Conservation (phyloP, 2,113 vertebrate genomes). For the Mobula birostris region DNA sequence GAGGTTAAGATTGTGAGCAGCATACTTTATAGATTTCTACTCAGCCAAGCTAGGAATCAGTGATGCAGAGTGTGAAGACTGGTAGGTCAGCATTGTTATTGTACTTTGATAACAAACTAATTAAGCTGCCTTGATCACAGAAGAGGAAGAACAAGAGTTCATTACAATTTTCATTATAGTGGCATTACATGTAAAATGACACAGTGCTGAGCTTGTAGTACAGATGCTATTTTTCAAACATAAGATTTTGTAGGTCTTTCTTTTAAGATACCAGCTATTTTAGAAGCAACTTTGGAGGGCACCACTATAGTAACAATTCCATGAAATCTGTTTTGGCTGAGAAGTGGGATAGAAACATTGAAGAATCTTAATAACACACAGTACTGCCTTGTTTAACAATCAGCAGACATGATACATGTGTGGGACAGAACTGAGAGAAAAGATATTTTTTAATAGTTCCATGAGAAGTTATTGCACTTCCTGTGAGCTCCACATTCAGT, state of each 20-base stretch:
- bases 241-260: neutral
- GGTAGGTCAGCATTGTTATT: neutral
- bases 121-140: neutral
- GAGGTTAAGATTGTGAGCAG: neutral
- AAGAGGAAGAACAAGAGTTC: neutral
- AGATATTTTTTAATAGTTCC: neutral
- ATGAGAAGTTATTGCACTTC: neutral
- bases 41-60: neutral
- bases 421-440: neutral
- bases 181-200: neutral
- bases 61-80: neutral
- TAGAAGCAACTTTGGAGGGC: neutral
- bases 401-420: neutral
- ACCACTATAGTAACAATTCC: neutral
- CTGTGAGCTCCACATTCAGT: neutral
- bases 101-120: neutral
- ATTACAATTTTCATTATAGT: neutral
- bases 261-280: neutral
- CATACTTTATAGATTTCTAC: constrained; percentile 20
- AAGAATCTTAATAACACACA: neutral
- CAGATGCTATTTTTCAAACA: neutral
- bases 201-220: neutral
- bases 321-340: neutral
- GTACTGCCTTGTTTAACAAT: neutral
- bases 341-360: neutral